Conservation (phyloP, 1,140 invertebrate species). For the Metaphire vulgaris region DNA sequence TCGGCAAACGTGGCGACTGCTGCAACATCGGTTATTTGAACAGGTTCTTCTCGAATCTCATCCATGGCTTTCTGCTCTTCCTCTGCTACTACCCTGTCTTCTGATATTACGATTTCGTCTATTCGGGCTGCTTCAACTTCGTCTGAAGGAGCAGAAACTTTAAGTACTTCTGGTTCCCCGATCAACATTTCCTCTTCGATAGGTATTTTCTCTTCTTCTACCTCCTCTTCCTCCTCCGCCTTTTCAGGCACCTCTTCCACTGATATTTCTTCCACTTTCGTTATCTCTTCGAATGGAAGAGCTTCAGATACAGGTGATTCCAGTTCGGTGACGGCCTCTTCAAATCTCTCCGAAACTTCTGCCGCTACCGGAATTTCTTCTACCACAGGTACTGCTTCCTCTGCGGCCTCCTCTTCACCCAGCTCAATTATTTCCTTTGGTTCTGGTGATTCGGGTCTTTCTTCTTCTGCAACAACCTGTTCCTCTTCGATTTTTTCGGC, state of each 20-base stretch:
- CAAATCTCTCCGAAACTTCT: not conserved
- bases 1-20: not conserved
- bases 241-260: not conserved
- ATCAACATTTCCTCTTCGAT: no score
- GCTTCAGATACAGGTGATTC: not conserved
- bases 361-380: not conserved
- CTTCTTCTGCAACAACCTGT: not conserved
- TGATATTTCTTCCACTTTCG: not conserved
- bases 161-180: not conserved
- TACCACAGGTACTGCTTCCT: not conserved
- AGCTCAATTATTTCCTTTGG: no score
- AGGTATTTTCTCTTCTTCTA: not conserved
- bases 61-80: not conserved
- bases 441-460: not conserved
- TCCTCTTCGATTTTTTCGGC: not conserved
- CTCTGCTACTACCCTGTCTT: no score
- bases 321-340: no score
- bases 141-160: no score
- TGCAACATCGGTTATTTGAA: not conserved
- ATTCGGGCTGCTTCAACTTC: not conserved
- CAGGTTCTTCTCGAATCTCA: not conserved
- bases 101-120: no score
- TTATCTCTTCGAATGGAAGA: not conserved
- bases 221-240: not conserved
- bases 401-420: not conserved